A percentile compares a stretch with the other conserved stretches of the same genome.
phyloP scores from a whole-genome alignment of 2,113 vertebrate genomes.

The Anguilla japonica region DNA sequence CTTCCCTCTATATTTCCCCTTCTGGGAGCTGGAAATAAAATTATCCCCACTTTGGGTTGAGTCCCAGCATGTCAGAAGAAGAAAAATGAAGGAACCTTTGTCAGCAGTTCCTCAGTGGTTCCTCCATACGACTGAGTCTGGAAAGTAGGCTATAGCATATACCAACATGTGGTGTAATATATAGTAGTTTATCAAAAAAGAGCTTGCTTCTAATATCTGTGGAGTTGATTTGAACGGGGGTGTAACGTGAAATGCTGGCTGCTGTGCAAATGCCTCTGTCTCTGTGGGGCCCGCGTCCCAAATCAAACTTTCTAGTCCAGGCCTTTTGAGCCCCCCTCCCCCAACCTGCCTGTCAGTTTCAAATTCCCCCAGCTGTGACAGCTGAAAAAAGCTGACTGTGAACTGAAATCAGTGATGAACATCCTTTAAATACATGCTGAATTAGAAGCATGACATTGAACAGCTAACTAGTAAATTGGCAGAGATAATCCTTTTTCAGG shows the following conservation, averaged over 20 bases:
- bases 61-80: neutral
- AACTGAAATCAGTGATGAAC: neutral
- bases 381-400: too few species aligned
- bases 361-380: neutral
- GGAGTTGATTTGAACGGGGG: too few species aligned
- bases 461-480: neutral
- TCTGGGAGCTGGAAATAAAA: neutral
- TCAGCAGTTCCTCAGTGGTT: neutral
- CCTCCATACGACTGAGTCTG: neutral
- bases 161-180: neutral
- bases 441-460: neutral
- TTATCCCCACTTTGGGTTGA: neutral
- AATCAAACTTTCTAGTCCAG: too few species aligned
- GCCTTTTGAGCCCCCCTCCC: too few species aligned
- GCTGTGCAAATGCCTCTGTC: too few species aligned
- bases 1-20: neutral
- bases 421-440: neutral
- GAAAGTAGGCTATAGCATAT: neutral
- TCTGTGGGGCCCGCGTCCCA: too few species aligned
- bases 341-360: too few species aligned
- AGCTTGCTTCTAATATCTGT: neutral
- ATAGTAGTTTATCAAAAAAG: neutral
- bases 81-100: neutral
- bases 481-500: neutral
- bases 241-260: too few species aligned